Evolutionary conservation across 2,797 vertebrate genomes (phyloP).

Genomic region (Eptatretus atami): DNA sequence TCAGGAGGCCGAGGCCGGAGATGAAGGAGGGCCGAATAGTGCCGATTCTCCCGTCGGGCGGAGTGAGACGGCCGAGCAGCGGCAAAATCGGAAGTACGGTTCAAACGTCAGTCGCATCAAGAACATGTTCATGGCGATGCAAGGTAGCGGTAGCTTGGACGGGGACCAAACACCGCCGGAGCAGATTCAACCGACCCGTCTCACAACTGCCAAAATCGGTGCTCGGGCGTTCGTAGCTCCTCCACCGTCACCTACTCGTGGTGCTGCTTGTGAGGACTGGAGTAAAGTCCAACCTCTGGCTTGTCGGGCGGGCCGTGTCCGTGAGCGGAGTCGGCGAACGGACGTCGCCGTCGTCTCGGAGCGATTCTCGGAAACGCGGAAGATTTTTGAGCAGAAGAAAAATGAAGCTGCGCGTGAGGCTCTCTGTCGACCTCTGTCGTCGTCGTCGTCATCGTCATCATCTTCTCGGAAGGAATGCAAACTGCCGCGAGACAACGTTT

Average conservation of each 20-base stretch:
- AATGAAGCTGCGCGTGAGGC: not conserved
- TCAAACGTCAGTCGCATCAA: conserved; percentile 92
- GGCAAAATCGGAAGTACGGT: conserved; percentile 34
- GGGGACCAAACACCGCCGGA: conserved; percentile 9
- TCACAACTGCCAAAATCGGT: conserved; percentile 8
- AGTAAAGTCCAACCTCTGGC: not conserved
- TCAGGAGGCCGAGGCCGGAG: no score
- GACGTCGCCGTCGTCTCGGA: not conserved
- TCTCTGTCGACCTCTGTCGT: not conserved
- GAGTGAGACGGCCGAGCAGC: not conserved
- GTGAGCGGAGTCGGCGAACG: not conserved
- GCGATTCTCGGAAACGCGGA: conserved; percentile 1
- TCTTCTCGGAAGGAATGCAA: not conserved
- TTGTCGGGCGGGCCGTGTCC: not conserved
- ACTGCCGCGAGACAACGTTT: not conserved
- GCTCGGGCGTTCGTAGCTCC: conserved; percentile 1
- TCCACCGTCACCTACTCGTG: not conserved
- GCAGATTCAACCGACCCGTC: not conserved
- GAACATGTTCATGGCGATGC: conserved; percentile 80
- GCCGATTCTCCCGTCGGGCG: no score
- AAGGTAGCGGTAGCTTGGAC: conserved; percentile 34
- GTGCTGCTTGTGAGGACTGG: not conserved
- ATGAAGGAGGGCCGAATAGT: no score
- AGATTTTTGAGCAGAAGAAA: not conserved
- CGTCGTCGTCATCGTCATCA: conserved; percentile 2